phyloP scores from a whole-genome alignment of 2,797 vertebrate species.

The Thunnus albacares region DNA sequence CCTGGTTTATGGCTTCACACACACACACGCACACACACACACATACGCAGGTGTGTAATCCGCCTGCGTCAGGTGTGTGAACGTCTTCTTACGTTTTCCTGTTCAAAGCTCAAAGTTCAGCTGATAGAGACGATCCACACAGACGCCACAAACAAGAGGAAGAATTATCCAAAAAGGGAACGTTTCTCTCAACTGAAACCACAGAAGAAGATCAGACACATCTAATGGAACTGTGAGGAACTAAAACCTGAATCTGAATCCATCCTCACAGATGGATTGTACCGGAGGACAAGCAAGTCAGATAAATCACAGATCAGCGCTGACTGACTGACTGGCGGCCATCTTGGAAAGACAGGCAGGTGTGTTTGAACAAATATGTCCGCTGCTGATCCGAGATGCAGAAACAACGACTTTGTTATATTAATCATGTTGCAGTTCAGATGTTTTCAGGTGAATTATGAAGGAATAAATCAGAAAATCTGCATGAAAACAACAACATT shows the following conservation, averaged over 20 bases:
- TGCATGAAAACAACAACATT: not conserved
- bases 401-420: not conserved
- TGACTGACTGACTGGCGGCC: conserved; percentile 46
- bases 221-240: not conserved
- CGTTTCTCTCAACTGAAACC: not conserved
- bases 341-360: conserved; percentile 66
- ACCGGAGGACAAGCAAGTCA: conserved; percentile 60
- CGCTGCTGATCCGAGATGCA: not conserved
- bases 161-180: not conserved
- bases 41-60: conserved; percentile 35
- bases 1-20: conserved; percentile 54
- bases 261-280: conserved; percentile 71
- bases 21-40: conserved; percentile 33
- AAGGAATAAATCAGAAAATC: not conserved
- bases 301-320: conserved; percentile 7
- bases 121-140: conserved; percentile 35
- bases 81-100: conserved; percentile 65
- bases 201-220: not conserved
- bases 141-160: conserved; percentile 23
- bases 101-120: conserved; percentile 86
- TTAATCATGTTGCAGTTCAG: not conserved
- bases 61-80: conserved; percentile 67
- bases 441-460: not conserved
- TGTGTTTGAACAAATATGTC: conserved; percentile 55
- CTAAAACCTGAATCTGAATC: not conserved